Conservation (phyloP, 2,113 vertebrate species). For the Pseudopodoces humilis region DNA sequence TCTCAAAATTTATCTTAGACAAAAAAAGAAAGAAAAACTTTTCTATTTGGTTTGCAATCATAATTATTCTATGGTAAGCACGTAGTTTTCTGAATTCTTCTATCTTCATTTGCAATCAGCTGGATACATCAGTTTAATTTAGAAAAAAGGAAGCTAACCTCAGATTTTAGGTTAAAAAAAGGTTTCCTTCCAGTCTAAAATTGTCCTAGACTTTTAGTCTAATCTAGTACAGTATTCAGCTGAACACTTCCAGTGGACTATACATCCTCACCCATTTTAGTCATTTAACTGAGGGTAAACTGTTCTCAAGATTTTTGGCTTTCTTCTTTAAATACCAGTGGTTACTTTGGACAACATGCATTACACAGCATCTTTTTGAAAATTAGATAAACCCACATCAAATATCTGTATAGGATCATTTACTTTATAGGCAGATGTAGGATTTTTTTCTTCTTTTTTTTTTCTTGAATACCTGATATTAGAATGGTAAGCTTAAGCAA, state of each 20-base stretch:
- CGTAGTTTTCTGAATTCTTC: background rate
- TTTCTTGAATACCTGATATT: background rate
- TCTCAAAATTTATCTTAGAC: background rate
- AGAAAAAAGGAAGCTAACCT: background rate
- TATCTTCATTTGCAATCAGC: background rate
- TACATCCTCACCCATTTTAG: background rate
- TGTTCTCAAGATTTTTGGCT: background rate
- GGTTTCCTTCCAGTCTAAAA: background rate
- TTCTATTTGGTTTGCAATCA: background rate
- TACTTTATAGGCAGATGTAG: background rate
- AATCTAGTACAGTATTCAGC: background rate
- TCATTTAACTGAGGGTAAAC: background rate
- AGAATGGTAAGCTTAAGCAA: background rate
- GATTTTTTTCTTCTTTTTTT: background rate
- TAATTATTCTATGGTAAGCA: background rate
- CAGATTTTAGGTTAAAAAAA: background rate
- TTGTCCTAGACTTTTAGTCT: background rate
- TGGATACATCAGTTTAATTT: background rate
- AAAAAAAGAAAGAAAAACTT: background rate
- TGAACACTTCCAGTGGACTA: background rate
- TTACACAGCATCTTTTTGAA: background rate
- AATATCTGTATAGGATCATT: background rate
- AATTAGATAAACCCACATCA: background rate
- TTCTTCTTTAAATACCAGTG: background rate
- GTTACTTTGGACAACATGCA: background rate